phyloP scores from a whole-genome alignment of 2,888 invertebrate genomes.

The Melanargia galathea region DNA sequence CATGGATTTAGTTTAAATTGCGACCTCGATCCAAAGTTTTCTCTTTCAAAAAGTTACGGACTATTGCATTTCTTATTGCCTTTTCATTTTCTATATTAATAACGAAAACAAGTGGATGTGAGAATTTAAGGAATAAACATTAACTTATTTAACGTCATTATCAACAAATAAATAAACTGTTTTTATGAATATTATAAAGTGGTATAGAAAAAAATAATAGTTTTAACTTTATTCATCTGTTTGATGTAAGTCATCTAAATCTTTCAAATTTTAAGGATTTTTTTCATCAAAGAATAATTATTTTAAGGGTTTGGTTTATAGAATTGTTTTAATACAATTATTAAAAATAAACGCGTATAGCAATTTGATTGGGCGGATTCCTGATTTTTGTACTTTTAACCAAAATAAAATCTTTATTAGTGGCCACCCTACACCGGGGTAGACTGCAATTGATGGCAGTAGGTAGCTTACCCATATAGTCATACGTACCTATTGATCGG shows the following conservation, averaged over 20 bases:
- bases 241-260: too few species aligned
- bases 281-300: too few species aligned
- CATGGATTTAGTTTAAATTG: conserved; percentile 3
- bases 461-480: conserved; percentile 36
- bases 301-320: too few species aligned
- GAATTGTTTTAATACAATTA: too few species aligned
- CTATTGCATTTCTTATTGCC: neutral
- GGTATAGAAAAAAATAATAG: too few species aligned
- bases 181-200: too few species aligned
- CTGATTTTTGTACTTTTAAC: neutral
- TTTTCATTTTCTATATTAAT: neutral
- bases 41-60: neutral
- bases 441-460: conserved; percentile 36
- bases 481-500: conserved; percentile 18
- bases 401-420: neutral
- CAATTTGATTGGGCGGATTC: neutral
- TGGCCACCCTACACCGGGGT: conserved; percentile 17
- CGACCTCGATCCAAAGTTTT: conserved; percentile 4
- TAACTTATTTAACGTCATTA: too few species aligned
- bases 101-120: neutral
- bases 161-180: too few species aligned
- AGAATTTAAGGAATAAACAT: neutral
- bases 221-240: too few species aligned
- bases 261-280: too few species aligned
- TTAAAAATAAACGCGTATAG: neutral